Evolutionary conservation across 2,113 vertebrate species (phyloP).

Genomic region (Upupa epops): DNA sequence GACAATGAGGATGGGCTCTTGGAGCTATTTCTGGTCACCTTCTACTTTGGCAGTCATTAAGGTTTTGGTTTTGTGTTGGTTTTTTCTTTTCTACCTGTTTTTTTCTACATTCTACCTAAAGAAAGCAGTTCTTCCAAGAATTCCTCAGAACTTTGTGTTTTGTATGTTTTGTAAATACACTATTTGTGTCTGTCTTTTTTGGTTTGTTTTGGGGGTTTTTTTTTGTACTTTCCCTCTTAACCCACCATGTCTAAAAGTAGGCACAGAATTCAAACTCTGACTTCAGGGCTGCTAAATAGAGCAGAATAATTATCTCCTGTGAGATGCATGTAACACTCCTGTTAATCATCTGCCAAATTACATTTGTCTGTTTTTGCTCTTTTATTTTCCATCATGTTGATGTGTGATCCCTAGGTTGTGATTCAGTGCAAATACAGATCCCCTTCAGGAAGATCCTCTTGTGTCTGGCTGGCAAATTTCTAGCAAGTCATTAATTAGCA

Average conservation of each 20-base stretch:
- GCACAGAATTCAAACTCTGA: not conserved
- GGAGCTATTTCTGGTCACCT: not conserved
- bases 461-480: not conserved
- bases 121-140: not conserved
- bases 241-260: not conserved
- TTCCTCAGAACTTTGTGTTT: not conserved
- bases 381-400: not conserved
- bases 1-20: not conserved
- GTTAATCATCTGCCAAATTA: not conserved
- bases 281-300: slow-evolving; percentile 10
- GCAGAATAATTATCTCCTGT: slow-evolving; percentile 15
- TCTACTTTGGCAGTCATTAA: not conserved
- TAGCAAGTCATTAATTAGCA: not conserved
- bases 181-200: not conserved
- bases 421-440: not conserved
- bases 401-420: not conserved
- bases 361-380: not conserved
- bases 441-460: not conserved
- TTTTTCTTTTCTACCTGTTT: not conserved
- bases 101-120: not conserved
- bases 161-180: not conserved
- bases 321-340: not conserved
- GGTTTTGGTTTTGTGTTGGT: not conserved
- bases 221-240: not conserved
- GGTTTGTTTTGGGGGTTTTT: no score